Base-by-base conservation (phyloP, 2,888 invertebrate species). In the Coelopa pilipes region DNA sequence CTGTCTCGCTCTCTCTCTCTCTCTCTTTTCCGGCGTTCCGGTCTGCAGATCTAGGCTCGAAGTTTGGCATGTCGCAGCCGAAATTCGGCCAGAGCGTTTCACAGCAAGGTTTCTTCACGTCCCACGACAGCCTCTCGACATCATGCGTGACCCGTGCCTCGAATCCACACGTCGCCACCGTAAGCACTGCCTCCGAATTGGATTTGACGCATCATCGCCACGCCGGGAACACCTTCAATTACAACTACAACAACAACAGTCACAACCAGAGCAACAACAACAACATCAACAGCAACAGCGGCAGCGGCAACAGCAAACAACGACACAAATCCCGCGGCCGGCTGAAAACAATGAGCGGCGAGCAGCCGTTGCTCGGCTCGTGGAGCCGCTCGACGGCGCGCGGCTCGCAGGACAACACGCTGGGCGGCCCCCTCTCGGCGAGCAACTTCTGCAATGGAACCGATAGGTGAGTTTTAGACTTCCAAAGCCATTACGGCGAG, bases 61-160 rank as follows among this genome's bases (percentile, higher is more conserved):
- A 94, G 88, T 91, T 94, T 90, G 93, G 93, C 83, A 91, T 92
- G 89, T 89, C 90, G 86, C 90, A 90, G 88, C 90, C 86, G 82
- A 87, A 87, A 83, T 87, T 88, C 80, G 88, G 87, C 76, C 88
- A 88, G 80, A 87, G 88, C 81, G 85, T 87, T 78, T 87, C 88
- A 80, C 90, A 89, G 84, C 91, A 91, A 89, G 90, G 91, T 84
- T 92, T 92, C 88, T 92, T 92, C 85, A 90, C 91, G 81, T 93
- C 93, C 81, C 90, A 93, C 81, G 93, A 94, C 86, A 94, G 94
- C 82, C 90, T 93, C 85, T 90, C 92, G 81, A 90, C 91, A 80
- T 91, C 91, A 82, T 91, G 92, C 87, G 90, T 91, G 77, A 92
- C 92, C 87, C 90, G 92, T 81, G 90, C 87, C 80, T 86, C 86